These are phyloP conservation scores for Orchestia grillus DNA, from an alignment of 1,140 invertebrate genomes.

Conservation along the genomic window DNA sequence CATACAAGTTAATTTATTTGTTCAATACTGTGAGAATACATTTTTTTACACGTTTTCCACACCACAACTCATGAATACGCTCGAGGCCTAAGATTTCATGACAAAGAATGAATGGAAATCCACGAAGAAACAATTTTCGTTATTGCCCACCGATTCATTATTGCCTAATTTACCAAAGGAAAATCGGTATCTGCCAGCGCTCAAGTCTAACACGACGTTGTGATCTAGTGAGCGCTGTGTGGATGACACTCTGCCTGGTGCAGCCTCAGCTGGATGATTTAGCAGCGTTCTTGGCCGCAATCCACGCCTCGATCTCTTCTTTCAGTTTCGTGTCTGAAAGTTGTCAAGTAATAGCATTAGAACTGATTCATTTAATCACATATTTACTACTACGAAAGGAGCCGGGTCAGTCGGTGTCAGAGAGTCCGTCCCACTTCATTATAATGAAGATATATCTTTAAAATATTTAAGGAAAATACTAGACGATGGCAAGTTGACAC, in stretches of 20 bases:
- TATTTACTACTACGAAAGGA: no score
- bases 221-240: neutral
- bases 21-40: no score
- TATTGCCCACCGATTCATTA: neutral
- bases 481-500: no score
- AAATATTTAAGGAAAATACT: no score
- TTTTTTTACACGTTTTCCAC: neutral
- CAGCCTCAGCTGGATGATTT: constrained; percentile 17
- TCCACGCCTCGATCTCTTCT: constrained; percentile 65
- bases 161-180: neutral
- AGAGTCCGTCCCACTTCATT: no score
- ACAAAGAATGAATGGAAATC: neutral
- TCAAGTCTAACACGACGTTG: neutral
- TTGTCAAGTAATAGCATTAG: neutral
- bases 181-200: neutral
- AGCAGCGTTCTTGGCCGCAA: constrained; percentile 62
- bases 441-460: no score
- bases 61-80: neutral
- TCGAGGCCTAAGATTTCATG: neutral
- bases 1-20: no score
- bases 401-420: no score
- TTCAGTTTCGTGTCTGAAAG: constrained; percentile 63
- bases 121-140: neutral
- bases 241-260: no score
- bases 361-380: neutral